phyloP scores from a whole-genome alignment of 2,888 invertebrate genomes.

The Drosophila borealis region DNA sequence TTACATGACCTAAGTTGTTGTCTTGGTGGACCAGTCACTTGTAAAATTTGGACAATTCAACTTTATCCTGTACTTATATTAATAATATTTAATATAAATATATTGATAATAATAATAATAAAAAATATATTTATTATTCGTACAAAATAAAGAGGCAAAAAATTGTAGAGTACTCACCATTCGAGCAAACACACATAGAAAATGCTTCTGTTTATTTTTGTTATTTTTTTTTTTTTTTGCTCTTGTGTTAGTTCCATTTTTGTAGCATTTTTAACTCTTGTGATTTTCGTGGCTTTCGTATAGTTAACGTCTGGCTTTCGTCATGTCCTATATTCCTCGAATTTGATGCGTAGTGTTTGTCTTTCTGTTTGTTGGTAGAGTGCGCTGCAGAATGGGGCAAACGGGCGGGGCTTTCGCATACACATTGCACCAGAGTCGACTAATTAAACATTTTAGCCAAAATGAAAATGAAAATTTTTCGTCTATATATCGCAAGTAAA shows the following conservation, averaged over 20 bases:
- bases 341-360: conserved; percentile 58
- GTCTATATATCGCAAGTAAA: conserved; percentile 41
- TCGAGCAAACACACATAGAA: background rate
- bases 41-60: too few species aligned
- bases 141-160: too few species aligned
- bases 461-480: conserved; percentile 62
- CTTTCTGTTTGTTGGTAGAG: conserved; percentile 52
- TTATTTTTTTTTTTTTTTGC: background rate
- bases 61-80: too few species aligned
- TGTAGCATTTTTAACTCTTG: conserved; percentile 34
- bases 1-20: too few species aligned
- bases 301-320: conserved; percentile 1
- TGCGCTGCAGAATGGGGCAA: background rate
- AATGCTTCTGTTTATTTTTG: conserved; percentile 1
- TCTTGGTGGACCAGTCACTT: too few species aligned
- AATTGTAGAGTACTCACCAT: background rate
- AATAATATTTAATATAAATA: too few species aligned
- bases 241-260: conserved; percentile 16
- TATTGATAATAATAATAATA: too few species aligned
- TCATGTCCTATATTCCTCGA: conserved; percentile 49
- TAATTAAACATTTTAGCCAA: conserved; percentile 73
- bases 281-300: conserved; percentile 28
- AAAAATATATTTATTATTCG: too few species aligned
- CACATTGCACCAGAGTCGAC: conserved; percentile 38
- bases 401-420: background rate